Base-by-base conservation (phyloP, 2,797 vertebrate genomes). In the Argentina silus region DNA sequence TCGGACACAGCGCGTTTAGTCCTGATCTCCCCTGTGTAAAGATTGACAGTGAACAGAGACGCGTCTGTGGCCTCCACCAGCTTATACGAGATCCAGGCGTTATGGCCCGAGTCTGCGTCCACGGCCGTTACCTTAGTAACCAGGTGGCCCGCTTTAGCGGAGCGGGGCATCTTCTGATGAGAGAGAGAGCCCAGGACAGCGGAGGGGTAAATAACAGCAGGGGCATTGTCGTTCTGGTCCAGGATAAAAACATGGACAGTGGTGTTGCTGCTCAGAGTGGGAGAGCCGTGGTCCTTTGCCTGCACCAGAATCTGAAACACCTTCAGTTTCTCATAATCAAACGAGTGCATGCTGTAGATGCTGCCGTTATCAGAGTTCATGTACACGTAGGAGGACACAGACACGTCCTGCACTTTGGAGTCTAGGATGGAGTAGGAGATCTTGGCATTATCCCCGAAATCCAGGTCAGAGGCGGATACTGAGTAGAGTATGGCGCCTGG, bases 11-110 rank as follows among this genome's bases (percentile, higher is more conserved):
- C 61, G 0, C 89, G 77, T 27, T 86, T 89, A 76, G 94, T 91
- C 87, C 94, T 93, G 79, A 96, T 90, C 88, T 95, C 94, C 66
- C 94, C 94, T 15, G 94, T 94, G 84, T 90, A 93, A 73, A 74
- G 90, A 61, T 91, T 93, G 83, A 95, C 89, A 23, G 78, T 91
- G 86, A 94, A 95, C 73, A 94, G 88, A 82, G 90, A 87, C 47
- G 81, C 65, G 80, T 94, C 93, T 8, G 90, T 72, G 2, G 86
- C 79, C 81, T 94, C 92, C 67, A 88, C 85, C 74, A 95, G 77
- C 72, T 89, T 92, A 86, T 96, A 93, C 15, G 91, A 92, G 74
- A 93, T 83, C 90, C 89, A 88, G 68, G 89, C 88, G 67, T 90
- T 91, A 75, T 90, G 87, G 47, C 89, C 87, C 70, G 83, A 87